These are phyloP conservation scores for Hydrochoerus hydrochaeris DNA, from an alignment of 2,113 vertebrate genomes.

Conservation along the genomic window DNA sequence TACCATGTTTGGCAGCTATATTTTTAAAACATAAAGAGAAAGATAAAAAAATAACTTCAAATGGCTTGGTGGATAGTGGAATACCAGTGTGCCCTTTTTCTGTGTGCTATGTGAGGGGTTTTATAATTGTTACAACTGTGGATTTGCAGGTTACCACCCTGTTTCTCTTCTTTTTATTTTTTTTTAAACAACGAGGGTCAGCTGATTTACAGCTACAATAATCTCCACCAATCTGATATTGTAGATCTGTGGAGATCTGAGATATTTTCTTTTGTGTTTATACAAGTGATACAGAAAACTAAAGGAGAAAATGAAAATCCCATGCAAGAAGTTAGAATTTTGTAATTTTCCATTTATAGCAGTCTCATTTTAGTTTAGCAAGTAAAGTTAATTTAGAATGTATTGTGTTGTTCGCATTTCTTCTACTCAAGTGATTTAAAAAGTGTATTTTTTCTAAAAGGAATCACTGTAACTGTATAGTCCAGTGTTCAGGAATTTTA, in stretches of 20 bases:
- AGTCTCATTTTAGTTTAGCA: constrained; percentile 10
- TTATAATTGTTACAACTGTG: neutral
- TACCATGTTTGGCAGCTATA: neutral
- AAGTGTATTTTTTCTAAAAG: neutral
- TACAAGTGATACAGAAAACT: neutral
- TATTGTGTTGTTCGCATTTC: constrained; percentile 35
- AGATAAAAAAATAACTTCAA: neutral
- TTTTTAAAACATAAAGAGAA: neutral
- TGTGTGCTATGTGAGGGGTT: neutral
- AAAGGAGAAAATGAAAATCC: neutral
- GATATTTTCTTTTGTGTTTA: neutral
- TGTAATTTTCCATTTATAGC: neutral
- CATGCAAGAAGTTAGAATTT: constrained; percentile 1
- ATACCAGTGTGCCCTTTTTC: neutral
- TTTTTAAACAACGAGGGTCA: neutral
- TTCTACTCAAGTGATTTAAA: neutral
- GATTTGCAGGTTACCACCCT: neutral
- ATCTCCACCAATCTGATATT: neutral
- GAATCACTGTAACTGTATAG: constrained; percentile 30
- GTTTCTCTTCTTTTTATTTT: neutral
- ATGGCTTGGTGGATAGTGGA: neutral
- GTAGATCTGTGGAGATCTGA: constrained; percentile 17
- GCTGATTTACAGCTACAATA: neutral
- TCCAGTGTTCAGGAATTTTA: constrained; percentile 61
- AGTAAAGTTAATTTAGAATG: constrained; percentile 26